These are phyloP conservation scores for Hylyphantes graminicola DNA, from an alignment of 1,140 invertebrate species.

Conservation along the genomic window DNA sequence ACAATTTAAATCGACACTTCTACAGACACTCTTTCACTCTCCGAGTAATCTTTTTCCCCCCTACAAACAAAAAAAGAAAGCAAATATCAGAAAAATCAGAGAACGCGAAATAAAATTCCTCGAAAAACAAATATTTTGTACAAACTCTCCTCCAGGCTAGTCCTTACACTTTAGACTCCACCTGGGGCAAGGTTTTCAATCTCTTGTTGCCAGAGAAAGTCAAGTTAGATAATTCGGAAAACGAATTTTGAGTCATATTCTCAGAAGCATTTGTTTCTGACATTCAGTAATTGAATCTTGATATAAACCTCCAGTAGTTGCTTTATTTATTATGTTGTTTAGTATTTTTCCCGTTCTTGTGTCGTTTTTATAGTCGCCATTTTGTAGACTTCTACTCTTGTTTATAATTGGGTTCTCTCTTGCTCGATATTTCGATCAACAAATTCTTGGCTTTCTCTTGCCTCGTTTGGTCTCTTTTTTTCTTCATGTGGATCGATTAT, in stretches of 20 bases:
- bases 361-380: constrained; percentile 21
- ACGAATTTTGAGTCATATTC: constrained; percentile 31
- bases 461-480: neutral
- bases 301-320: constrained; percentile 37
- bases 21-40: too few relatives aligned
- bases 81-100: neutral
- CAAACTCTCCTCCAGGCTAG: neutral
- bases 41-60: neutral
- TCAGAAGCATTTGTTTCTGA: constrained; percentile 50
- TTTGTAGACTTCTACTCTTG: constrained; percentile 8
- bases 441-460: neutral
- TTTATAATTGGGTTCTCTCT: constrained; percentile 44
- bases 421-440: constrained; percentile 15
- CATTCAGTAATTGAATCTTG: constrained; percentile 53
- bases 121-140: constrained; percentile 19
- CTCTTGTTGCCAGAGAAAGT: neutral
- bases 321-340: neutral
- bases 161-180: neutral
- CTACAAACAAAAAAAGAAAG: neutral
- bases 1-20: too few relatives aligned
- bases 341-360: constrained; percentile 9
- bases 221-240: constrained; percentile 30
- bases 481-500: too few relatives aligned
- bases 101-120: neutral
- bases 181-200: constrained; percentile 16